These are phyloP conservation scores for Prinia subflava DNA, from an alignment of 2,113 vertebrate species.

Conservation along the genomic window DNA sequence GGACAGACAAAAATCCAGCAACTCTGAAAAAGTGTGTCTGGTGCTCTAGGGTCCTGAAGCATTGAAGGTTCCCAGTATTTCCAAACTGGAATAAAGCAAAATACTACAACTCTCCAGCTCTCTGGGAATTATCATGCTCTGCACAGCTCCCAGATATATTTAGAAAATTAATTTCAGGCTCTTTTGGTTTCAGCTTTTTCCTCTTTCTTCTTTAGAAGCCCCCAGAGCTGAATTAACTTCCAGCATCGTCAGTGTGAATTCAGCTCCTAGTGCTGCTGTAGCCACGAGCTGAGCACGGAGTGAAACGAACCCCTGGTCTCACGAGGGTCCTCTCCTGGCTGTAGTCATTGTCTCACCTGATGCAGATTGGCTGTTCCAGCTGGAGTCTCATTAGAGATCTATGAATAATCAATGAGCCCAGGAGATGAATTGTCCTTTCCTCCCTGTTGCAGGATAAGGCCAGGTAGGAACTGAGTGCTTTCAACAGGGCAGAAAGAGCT, in stretches of 20 bases:
- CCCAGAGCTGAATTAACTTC: constrained; percentile 1
- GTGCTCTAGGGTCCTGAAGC: neutral
- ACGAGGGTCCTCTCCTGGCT: neutral
- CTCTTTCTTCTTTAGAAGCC: neutral
- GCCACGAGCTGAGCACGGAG: rapidly evolving
- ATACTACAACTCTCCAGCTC: neutral
- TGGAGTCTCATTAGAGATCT: neutral
- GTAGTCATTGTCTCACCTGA: neutral
- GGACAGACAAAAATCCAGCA: neutral
- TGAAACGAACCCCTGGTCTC: neutral
- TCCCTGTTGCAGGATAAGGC: neutral
- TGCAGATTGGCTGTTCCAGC: neutral
- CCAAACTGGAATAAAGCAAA: neutral
- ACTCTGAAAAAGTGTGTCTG: rapidly evolving
- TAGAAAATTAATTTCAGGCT: constrained; percentile 58
- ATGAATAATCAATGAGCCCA: neutral
- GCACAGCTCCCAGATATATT: neutral
- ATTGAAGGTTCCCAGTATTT: neutral
- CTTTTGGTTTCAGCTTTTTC: constrained; percentile 14
- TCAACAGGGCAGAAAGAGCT: neutral
- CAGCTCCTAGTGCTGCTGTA: neutral
- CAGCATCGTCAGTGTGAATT: neutral
- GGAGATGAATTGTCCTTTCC: neutral
- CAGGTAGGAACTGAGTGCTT: neutral
- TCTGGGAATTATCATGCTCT: neutral